These are phyloP conservation scores for Plecotus auritus DNA, from an alignment of 2,113 vertebrate species.

Conservation along the genomic window DNA sequence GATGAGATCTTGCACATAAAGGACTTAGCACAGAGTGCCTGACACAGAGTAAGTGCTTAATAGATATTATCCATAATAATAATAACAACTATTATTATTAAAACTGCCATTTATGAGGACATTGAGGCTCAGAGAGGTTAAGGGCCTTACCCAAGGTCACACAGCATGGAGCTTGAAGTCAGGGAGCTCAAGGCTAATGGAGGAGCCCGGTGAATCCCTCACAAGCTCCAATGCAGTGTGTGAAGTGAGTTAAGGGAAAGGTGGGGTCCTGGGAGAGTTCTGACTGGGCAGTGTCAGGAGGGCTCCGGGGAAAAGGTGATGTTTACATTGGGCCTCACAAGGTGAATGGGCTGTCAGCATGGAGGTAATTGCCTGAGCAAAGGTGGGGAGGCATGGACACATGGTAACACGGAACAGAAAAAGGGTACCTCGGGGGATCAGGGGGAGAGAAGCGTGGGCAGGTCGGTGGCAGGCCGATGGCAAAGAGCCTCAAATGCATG, in stretches of 20 bases:
- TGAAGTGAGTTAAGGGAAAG: not conserved
- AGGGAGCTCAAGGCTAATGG: not conserved
- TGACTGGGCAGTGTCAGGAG: not conserved
- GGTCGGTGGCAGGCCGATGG: not conserved
- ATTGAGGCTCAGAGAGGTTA: not conserved
- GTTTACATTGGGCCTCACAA: not conserved
- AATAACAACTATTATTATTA: not conserved
- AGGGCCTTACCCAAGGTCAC: not conserved
- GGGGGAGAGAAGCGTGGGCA: not conserved
- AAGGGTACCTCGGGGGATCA: not conserved
- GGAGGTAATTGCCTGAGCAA: too few species aligned
- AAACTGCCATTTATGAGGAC: not conserved
- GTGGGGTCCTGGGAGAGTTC: not conserved
- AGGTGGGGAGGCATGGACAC: rapidly evolving
- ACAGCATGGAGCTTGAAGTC: not conserved
- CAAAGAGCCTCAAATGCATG: not conserved
- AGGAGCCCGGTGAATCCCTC: not conserved
- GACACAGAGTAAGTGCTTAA: not conserved
- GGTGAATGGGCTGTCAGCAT: not conserved
- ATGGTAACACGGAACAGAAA: not conserved
- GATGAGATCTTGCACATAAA: not conserved
- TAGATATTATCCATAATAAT: not conserved
- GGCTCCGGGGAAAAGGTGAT: not conserved
- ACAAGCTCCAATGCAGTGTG: too few species aligned
- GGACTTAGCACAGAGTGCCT: not conserved